Conservation (phyloP, 2,888 invertebrate genomes). For the Andricus curvator region DNA sequence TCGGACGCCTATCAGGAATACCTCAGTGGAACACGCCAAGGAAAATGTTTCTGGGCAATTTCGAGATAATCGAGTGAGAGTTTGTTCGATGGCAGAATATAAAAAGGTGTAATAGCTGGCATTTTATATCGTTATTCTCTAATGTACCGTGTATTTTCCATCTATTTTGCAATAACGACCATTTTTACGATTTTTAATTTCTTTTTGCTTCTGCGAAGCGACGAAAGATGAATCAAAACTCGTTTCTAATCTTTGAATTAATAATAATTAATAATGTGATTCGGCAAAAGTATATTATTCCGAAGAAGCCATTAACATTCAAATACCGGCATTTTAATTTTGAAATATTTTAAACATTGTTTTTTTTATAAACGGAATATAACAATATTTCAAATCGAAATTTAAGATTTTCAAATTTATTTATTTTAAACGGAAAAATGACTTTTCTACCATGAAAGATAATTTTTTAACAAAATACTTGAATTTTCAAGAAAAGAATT, state of each 20-base stretch:
- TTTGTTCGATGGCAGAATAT: neutral
- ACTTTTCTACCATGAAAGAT: too few species aligned
- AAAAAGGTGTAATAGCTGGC: neutral
- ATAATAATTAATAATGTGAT: too few species aligned
- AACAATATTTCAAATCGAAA: too few species aligned
- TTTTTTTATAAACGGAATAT: too few species aligned
- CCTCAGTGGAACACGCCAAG: neutral
- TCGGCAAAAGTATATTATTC: too few species aligned
- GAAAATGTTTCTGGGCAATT: neutral
- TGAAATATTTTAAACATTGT: too few species aligned
- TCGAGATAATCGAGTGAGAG: constrained; percentile 17
- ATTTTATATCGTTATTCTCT: constrained; percentile 5
- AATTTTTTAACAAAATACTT: too few species aligned
- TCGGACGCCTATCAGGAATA: neutral
- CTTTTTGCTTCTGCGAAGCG: neutral
- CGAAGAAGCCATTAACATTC: too few species aligned
- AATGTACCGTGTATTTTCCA: neutral
- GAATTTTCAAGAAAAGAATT: too few species aligned
- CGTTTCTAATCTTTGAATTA: neutral
- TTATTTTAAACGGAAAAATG: too few species aligned
- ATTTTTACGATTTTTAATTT: neutral
- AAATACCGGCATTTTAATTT: too few species aligned
- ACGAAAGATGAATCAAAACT: neutral
- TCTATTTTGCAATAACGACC: neutral
- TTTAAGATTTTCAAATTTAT: too few species aligned